A percentile compares a stretch with the other conserved stretches of the same genome.
Conservation (phyloP, 30 jellyfish, hydroid and myxozoan species). For the Nemopilema nomurai region DNA sequence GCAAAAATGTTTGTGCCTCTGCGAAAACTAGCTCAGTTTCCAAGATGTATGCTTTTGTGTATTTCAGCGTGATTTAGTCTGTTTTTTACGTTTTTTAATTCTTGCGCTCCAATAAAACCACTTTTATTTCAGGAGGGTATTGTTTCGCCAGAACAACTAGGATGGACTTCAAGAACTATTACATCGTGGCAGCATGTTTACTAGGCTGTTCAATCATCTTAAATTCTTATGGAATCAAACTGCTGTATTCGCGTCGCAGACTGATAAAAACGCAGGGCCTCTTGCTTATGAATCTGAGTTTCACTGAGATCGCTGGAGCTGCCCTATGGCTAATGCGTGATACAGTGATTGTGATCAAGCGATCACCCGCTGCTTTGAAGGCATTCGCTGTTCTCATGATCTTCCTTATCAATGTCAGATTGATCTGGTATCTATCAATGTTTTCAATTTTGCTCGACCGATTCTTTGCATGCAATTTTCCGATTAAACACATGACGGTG, state of each 20-base stretch:
- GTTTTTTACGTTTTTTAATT: no score
- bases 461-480: neutral
- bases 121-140: no score
- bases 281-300: neutral
- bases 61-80: no score
- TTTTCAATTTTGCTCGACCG: neutral
- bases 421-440: neutral
- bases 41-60: no score
- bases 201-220: neutral
- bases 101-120: no score
- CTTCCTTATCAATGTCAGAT: neutral
- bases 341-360: neutral
- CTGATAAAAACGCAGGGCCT: neutral
- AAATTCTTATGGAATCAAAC: neutral
- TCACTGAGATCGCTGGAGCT: neutral
- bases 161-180: neutral
- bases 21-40: no score
- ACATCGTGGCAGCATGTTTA: neutral
- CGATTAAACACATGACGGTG: neutral
- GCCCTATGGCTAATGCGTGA: neutral
- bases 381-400: neutral
- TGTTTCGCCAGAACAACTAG: neutral
- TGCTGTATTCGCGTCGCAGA: neutral
- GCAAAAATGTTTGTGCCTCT: no score
- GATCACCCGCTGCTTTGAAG: neutral